These are phyloP conservation scores for Amniataba percoides DNA, from an alignment of 2,797 vertebrate species.

Conservation along the genomic window DNA sequence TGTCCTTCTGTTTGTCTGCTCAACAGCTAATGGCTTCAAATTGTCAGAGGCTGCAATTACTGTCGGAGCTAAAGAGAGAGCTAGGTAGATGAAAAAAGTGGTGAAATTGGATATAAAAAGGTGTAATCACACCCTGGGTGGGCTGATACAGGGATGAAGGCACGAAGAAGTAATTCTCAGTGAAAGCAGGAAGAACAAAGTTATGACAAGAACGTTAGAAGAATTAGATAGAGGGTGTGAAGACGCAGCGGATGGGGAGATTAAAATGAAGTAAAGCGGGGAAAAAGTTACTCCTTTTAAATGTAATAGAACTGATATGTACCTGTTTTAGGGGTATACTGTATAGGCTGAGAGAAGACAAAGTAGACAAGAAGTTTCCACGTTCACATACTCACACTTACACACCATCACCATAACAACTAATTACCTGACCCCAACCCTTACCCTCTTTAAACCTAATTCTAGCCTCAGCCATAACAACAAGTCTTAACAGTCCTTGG, in stretches of 20 bases:
- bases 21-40: constrained; percentile 39
- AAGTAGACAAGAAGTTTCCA: not conserved
- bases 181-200: constrained; percentile 5
- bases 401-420: not conserved
- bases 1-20: constrained; percentile 27
- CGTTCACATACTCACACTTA: not conserved
- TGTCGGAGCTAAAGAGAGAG: constrained; percentile 20
- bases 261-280: not conserved
- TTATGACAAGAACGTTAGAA: not conserved
- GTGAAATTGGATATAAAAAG: constrained; percentile 30
- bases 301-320: not conserved
- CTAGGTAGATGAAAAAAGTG: constrained; percentile 17
- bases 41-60: constrained; percentile 48
- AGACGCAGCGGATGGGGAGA: not conserved
- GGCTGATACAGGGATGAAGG: not conserved
- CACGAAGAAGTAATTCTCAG: not conserved
- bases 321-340: not conserved
- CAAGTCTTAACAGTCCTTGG: not conserved
- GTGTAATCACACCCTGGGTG: constrained; percentile 17
- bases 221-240: not conserved
- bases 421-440: too few species aligned
- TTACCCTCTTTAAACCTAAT: too few species aligned
- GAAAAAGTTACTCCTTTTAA: not conserved
- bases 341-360: not conserved
- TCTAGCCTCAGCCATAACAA: too few species aligned